A percentile compares a stretch with the other conserved stretches of the same genome.
These are phyloP conservation scores for Equus przewalskii DNA, from an alignment of 2,113 vertebrate genomes.

Conservation along the genomic window DNA sequence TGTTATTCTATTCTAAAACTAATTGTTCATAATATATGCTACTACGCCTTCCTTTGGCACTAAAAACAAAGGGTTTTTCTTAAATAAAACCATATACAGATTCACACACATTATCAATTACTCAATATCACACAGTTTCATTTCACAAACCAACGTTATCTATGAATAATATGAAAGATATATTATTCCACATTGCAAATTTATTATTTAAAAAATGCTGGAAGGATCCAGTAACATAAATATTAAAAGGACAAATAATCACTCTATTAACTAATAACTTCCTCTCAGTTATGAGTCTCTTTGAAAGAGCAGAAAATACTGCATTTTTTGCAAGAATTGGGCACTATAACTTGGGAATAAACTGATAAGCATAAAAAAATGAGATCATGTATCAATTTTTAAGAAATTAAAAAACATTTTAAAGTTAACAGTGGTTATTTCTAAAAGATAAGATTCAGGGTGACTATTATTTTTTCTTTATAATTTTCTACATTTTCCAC, in stretches of 20 bases:
- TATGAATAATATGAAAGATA: neutral
- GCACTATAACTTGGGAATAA: neutral
- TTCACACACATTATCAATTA: neutral
- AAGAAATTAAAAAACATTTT: neutral
- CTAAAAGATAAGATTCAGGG: neutral
- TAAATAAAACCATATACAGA: neutral
- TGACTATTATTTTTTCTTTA: neutral
- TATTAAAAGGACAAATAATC: neutral
- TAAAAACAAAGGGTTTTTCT: neutral
- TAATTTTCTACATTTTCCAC: neutral
- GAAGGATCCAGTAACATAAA: neutral
- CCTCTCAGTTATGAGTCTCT: neutral
- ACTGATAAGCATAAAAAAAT: neutral
- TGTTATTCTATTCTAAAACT: neutral
- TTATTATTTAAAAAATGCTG: neutral
- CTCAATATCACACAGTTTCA: neutral
- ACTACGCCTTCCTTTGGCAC: neutral
- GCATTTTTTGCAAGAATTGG: neutral
- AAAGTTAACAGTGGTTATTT: constrained; percentile 2
- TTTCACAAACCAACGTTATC: neutral
- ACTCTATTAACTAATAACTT: neutral
- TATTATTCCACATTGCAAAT: constrained; percentile 7
- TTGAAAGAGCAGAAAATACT: neutral
- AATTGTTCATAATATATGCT: neutral
- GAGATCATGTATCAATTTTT: neutral